Percentiles rank a stretch among this genome's conserved stretches.
Evolutionary conservation across 2,888 invertebrate genomes (phyloP).

Genomic region (Apamea sordens): DNA sequence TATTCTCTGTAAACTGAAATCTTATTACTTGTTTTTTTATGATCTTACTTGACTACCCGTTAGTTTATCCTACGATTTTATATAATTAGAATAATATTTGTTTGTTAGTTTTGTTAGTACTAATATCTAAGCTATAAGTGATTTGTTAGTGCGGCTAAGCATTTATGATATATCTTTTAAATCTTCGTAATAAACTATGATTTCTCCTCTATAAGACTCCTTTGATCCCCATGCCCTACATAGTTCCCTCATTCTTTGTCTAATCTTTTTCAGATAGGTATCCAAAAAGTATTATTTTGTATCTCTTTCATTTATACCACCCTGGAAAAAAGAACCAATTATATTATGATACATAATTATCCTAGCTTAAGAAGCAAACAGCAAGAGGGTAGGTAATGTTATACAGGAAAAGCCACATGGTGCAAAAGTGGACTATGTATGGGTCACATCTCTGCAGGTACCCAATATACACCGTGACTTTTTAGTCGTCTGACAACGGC

Average conservation of each 20-base stretch:
- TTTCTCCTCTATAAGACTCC: constrained; percentile 42
- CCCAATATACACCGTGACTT: too few relatives aligned
- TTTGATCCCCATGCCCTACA: constrained; percentile 42
- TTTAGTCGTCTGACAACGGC: too few relatives aligned
- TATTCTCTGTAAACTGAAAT: constrained; percentile 73
- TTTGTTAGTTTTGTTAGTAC: constrained; percentile 61
- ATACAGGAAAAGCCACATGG: constrained; percentile 36
- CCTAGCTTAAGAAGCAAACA: constrained; percentile 53
- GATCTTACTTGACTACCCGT: constrained; percentile 55
- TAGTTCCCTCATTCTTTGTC: constrained; percentile 42
- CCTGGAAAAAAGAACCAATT: constrained; percentile 83
- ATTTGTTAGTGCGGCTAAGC: constrained; percentile 83
- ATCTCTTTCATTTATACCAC: constrained; percentile 82
- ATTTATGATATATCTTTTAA: constrained; percentile 67
- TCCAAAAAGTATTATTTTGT: constrained; percentile 56
- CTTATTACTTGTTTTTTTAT: constrained; percentile 60
- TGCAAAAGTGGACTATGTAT: constrained; percentile 3
- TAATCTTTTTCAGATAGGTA: constrained; percentile 61
- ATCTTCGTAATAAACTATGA: constrained; percentile 41
- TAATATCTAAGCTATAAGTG: constrained; percentile 57
- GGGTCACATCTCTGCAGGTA: too few relatives aligned
- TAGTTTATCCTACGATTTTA: constrained; percentile 50
- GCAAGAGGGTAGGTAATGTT: constrained; percentile 40
- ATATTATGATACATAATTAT: constrained; percentile 55
- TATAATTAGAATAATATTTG: constrained; percentile 24